phyloP scores from a whole-genome alignment of 2,113 vertebrate species.

The Odocoileus hemionus region DNA sequence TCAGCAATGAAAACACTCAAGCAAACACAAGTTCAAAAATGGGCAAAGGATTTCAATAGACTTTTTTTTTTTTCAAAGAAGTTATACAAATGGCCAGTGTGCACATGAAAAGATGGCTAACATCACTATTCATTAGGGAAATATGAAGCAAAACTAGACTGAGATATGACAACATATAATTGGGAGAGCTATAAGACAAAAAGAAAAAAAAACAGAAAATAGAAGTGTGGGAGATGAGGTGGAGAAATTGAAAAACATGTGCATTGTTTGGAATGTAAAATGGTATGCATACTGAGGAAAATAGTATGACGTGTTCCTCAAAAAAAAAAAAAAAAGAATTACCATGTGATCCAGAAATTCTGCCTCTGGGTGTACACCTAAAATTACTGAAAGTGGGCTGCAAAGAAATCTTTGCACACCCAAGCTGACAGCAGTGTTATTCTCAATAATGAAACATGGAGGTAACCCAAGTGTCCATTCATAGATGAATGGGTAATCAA shows the following conservation, averaged over 20 bases:
- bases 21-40: neutral
- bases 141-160: neutral
- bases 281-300: neutral
- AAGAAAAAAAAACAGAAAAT: neutral
- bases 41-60: neutral
- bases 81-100: neutral
- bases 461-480: neutral
- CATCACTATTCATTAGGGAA: neutral
- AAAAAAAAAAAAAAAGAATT: neutral
- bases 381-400: neutral
- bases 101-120: neutral
- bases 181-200: neutral
- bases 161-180: neutral
- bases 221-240: neutral
- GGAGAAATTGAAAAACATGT: neutral
- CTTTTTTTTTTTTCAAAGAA: neutral
- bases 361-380: neutral
- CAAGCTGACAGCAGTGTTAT: neutral
- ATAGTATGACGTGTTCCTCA: neutral
- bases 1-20: neutral
- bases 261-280: neutral
- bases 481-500: neutral
- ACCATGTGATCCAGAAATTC: neutral
- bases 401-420: neutral
- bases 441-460: neutral